Conservation (phyloP, 2,888 invertebrate species). For the Acanthopleura granulata region DNA sequence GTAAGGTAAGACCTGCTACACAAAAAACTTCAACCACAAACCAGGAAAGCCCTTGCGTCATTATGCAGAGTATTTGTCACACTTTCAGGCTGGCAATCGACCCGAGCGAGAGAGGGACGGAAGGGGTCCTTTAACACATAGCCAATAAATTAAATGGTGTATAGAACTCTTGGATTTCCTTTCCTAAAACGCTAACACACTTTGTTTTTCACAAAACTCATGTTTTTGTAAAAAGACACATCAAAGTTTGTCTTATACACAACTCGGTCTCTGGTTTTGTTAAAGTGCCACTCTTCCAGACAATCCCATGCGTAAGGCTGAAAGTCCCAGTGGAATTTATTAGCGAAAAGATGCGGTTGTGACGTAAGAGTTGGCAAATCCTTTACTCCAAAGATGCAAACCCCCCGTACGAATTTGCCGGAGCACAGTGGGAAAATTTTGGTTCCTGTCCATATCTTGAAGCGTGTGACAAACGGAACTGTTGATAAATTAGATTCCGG, state of each 20-base stretch:
- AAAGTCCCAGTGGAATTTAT: constrained; percentile 58
- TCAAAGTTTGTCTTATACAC: background rate
- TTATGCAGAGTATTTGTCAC: too few species aligned
- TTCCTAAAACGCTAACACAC: too few species aligned
- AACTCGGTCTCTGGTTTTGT: constrained; percentile 38
- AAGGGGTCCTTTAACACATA: too few species aligned
- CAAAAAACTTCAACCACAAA: too few species aligned
- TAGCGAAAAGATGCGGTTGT: constrained; percentile 56
- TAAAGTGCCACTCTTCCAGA: constrained; percentile 57
- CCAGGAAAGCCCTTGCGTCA: too few species aligned
- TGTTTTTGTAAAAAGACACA: constrained; percentile 1
- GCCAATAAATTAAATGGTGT: too few species aligned
- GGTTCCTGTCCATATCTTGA: constrained; percentile 55
- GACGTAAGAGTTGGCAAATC: constrained; percentile 50
- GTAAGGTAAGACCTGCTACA: too few species aligned
- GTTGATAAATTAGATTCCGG: background rate
- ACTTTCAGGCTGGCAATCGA: too few species aligned
- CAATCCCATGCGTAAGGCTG: constrained; percentile 59
- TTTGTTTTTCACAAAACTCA: constrained; percentile 20
- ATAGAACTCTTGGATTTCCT: too few species aligned
- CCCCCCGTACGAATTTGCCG: constrained; percentile 55
- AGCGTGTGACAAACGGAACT: constrained; percentile 55
- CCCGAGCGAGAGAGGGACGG: too few species aligned
- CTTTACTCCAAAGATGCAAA: constrained; percentile 60
- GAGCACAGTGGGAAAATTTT: constrained; percentile 46